These are phyloP conservation scores for Otolemur garnettii DNA, from an alignment of 2,113 vertebrate species.

Conservation along the genomic window DNA sequence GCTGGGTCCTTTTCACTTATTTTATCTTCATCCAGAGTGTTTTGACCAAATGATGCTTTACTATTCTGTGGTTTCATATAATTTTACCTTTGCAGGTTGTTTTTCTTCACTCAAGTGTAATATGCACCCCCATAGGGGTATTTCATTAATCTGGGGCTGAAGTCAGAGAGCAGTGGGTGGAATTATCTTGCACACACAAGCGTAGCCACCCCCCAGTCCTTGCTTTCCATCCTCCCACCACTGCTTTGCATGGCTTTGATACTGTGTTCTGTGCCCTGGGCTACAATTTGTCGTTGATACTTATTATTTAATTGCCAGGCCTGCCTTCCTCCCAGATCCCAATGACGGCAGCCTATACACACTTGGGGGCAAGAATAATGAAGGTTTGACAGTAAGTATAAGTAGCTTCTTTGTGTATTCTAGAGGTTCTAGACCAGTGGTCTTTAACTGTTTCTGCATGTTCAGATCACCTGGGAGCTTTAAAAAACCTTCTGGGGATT, in stretches of 20 bases:
- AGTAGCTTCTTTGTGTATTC: not conserved
- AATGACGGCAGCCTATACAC: constrained; percentile 98
- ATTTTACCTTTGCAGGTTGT: not conserved
- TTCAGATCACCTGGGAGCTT: not conserved
- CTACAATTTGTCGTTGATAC: constrained; percentile 31
- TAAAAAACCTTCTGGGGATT: not conserved
- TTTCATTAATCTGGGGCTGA: not conserved
- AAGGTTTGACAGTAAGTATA: constrained; percentile 95
- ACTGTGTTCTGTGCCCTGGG: not conserved
- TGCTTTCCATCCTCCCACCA: not conserved
- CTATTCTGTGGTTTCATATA: not conserved
- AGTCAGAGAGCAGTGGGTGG: not conserved
- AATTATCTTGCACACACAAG: not conserved
- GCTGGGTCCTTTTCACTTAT: not conserved
- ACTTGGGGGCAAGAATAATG: constrained; percentile 95
- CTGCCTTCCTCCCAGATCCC: constrained; percentile 97
- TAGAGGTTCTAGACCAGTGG: not conserved
- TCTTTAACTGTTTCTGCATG: not conserved
- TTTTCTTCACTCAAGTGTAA: not conserved
- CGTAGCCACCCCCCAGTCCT: not conserved
- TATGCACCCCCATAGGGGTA: not conserved
- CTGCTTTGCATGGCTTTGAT: not conserved
- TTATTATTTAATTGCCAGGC: constrained; percentile 88
- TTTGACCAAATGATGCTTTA: not conserved
- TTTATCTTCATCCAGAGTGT: not conserved